These are phyloP conservation scores for Spheniscus mendiculus DNA, from an alignment of 2,113 vertebrate genomes.

Conservation along the genomic window DNA sequence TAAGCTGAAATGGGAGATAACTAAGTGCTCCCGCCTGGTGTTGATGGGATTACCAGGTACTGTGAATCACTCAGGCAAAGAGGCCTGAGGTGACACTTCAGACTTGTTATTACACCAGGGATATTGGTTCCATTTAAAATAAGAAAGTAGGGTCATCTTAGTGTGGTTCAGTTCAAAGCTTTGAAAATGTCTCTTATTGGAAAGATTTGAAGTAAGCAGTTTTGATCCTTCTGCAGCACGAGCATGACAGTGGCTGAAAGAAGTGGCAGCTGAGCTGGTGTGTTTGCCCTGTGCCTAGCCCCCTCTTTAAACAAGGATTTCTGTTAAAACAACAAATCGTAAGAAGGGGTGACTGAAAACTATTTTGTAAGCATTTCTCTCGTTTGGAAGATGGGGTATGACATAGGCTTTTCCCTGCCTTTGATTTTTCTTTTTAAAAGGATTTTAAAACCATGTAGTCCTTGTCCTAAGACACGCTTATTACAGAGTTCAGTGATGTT, in stretches of 20 bases:
- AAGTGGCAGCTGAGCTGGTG: background rate
- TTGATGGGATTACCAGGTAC: constrained; percentile 24
- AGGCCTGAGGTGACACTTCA: background rate
- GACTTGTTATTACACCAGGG: background rate
- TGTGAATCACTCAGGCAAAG: background rate
- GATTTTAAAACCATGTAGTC: constrained; percentile 58
- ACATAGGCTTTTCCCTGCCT: constrained; percentile 25
- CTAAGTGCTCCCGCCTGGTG: background rate
- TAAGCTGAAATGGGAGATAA: constrained; percentile 3
- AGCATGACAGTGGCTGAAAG: background rate
- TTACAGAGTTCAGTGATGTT: constrained; percentile 53
- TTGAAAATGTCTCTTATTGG: constrained; percentile 17
- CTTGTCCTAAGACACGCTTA: constrained; percentile 59
- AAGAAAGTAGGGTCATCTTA: background rate
- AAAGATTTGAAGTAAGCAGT: background rate
- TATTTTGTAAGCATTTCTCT: background rate
- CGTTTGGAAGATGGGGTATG: background rate
- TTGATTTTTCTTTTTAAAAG: constrained; percentile 52
- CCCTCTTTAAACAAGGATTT: background rate
- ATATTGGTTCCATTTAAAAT: background rate
- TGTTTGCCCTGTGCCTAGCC: background rate
- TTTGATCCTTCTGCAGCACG: background rate
- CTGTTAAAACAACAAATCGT: background rate
- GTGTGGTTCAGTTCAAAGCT: constrained; percentile 5
- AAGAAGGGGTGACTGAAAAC: background rate